phyloP scores from a whole-genome alignment of 1,140 invertebrate species.

The Brachionus paranguensis region DNA sequence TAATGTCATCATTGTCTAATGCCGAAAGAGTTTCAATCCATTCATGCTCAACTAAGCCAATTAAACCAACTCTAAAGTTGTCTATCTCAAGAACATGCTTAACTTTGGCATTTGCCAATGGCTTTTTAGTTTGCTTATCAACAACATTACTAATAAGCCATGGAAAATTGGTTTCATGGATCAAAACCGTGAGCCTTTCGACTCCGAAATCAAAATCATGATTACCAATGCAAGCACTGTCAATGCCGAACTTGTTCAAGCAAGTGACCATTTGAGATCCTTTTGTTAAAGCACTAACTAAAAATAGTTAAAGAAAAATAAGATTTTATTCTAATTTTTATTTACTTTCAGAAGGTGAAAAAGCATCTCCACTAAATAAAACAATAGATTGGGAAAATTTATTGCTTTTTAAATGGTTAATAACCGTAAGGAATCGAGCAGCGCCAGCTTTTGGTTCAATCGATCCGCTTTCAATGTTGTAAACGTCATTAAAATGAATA shows the following conservation, averaged over 20 bases:
- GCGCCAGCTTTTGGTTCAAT: conserved; percentile 71
- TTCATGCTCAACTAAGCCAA: conserved; percentile 77
- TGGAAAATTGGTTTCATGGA: conserved; percentile 72
- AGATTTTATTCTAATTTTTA: conserved; percentile 43
- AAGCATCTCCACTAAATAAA: conserved; percentile 79
- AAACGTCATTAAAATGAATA: conserved; percentile 81
- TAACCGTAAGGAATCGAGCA: conserved; percentile 70
- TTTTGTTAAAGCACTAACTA: conserved; percentile 85
- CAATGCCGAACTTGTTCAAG: conserved; percentile 69
- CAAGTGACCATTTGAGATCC: conserved; percentile 86
- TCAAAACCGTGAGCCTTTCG: conserved; percentile 69
- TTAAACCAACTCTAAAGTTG: conserved; percentile 53
- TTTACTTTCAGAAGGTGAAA: conserved; percentile 82
- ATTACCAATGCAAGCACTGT: conserved; percentile 82
- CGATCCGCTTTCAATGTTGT: conserved; percentile 72
- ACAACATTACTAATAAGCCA: conserved; percentile 88
- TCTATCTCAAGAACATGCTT: conserved; percentile 68
- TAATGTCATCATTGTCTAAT: conserved; percentile 78
- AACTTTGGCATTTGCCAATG: conserved; percentile 73
- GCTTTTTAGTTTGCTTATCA: conserved; percentile 74
- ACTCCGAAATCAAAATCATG: conserved; percentile 91
- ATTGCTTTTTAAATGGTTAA: conserved; percentile 62
- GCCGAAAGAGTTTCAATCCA: conserved; percentile 82
- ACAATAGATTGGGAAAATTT: conserved; percentile 67
- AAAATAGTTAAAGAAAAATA: conserved; percentile 45